Conservation (phyloP, 2,888 invertebrate genomes). For the Drosophila pseudotalamancana region DNA sequence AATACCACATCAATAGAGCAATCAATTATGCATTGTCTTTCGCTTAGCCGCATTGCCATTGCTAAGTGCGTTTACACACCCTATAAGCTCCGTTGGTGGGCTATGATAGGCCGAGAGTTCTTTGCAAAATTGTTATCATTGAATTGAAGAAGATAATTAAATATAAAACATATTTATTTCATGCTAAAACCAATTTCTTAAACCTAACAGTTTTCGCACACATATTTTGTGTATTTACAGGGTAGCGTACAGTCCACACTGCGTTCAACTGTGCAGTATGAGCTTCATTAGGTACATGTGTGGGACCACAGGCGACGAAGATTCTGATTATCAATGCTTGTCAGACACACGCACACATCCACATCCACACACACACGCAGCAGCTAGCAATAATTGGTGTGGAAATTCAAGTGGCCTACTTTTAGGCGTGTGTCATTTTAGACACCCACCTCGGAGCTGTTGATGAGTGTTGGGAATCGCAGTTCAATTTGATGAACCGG, state of each 20-base stretch:
- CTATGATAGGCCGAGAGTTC: too few species aligned
- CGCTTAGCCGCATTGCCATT: neutral
- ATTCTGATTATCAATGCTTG: conserved; percentile 5
- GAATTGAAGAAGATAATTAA: too few species aligned
- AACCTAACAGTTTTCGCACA: too few species aligned
- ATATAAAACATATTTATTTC: neutral
- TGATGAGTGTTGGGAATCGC: too few species aligned
- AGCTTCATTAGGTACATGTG: conserved; percentile 14
- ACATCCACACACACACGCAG: neutral
- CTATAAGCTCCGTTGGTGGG: neutral
- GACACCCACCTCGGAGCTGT: conserved; percentile 15
- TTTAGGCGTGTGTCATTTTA: conserved; percentile 22
- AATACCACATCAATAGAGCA: conserved; percentile 20
- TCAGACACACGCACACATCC: neutral
- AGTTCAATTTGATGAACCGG: too few species aligned
- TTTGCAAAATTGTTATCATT: too few species aligned
- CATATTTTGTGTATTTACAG: neutral
- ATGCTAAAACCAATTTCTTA: neutral
- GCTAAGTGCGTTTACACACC: neutral
- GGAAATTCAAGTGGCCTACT: conserved; percentile 1
- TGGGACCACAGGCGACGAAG: conserved; percentile 1
- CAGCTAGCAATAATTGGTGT: conserved; percentile 4
- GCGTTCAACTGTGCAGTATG: conserved; percentile 54
- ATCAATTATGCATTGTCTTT: conserved; percentile 56
- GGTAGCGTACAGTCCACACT: conserved; percentile 7